phyloP scores from a whole-genome alignment of 2,888 invertebrate genomes.

The Dasysyrphus albostriatus region DNA sequence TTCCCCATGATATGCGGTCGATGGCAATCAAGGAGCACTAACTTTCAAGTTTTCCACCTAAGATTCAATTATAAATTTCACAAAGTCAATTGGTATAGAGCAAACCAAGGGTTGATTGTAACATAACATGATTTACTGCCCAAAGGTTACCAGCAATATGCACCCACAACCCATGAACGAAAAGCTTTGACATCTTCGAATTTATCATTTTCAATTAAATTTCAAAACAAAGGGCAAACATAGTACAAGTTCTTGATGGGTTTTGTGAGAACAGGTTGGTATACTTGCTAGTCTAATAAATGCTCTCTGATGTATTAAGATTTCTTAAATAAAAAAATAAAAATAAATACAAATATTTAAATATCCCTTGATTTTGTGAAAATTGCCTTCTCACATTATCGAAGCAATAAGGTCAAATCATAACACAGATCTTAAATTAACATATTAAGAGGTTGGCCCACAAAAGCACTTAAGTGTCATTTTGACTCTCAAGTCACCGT shows the following conservation, averaged over 20 bases:
- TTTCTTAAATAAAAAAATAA: not conserved
- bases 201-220: conserved; percentile 62
- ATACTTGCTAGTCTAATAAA: not conserved
- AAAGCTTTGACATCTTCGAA: conserved; percentile 61
- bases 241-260: conserved; percentile 4
- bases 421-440: conserved; percentile 70
- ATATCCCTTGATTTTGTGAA: conserved; percentile 43
- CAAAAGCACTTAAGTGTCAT: conserved; percentile 68
- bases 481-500: conserved; percentile 55
- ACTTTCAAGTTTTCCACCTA: conserved; percentile 73
- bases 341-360: conserved; percentile 4
- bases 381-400: conserved; percentile 71
- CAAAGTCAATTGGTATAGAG: conserved; percentile 61
- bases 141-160: conserved; percentile 49
- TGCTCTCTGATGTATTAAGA: not conserved
- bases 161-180: conserved; percentile 40
- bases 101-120: conserved; percentile 65
- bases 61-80: conserved; percentile 76
- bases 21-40: conserved; percentile 73
- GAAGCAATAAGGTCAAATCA: conserved; percentile 67
- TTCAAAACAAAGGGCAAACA: conserved; percentile 34
- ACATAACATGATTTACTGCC: conserved; percentile 72
- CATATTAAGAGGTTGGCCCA: conserved; percentile 73
- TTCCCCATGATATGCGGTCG: conserved; percentile 59
- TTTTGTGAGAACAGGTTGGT: not conserved